These are phyloP conservation scores for Dryocosmus kuriphilus DNA, from an alignment of 2,888 invertebrate species.

Conservation along the genomic window DNA sequence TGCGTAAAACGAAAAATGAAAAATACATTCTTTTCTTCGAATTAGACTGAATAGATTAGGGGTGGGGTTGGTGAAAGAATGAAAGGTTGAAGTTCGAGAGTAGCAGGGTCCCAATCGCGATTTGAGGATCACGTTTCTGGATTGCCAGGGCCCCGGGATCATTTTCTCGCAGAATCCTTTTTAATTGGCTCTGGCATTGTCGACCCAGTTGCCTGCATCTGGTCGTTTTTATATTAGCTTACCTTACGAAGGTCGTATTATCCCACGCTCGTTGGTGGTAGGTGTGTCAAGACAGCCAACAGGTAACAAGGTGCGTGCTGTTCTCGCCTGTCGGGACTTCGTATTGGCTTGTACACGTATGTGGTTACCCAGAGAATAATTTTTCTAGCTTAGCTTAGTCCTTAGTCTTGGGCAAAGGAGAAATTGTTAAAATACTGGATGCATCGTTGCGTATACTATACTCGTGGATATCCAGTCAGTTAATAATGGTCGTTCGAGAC, in stretches of 20 bases:
- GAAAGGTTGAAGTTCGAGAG: slow-evolving; percentile 56
- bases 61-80: slow-evolving; percentile 48
- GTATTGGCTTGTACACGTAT: slow-evolving; percentile 18
- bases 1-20: background rate
- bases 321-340: slow-evolving; percentile 30
- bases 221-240: slow-evolving; percentile 60
- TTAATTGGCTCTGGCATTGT: slow-evolving; percentile 61
- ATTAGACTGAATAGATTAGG: slow-evolving; percentile 17
- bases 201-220: slow-evolving; percentile 63
- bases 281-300: slow-evolving; percentile 44
- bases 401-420: background rate
- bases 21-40: background rate
- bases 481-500: slow-evolving; percentile 3
- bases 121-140: slow-evolving; percentile 62
- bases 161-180: slow-evolving; percentile 60
- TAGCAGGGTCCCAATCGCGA: slow-evolving; percentile 52
- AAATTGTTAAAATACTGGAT: slow-evolving; percentile 18
- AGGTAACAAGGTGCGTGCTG: slow-evolving; percentile 38
- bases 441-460: background rate
- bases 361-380: slow-evolving; percentile 1
- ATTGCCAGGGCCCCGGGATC: slow-evolving; percentile 56
- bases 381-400: background rate
- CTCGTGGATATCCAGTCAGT: background rate
- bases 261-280: slow-evolving; percentile 59
- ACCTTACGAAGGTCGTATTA: slow-evolving; percentile 61